Base-by-base conservation (phyloP, 2,113 vertebrate species). In the Acanthochromis polyacanthus region DNA sequence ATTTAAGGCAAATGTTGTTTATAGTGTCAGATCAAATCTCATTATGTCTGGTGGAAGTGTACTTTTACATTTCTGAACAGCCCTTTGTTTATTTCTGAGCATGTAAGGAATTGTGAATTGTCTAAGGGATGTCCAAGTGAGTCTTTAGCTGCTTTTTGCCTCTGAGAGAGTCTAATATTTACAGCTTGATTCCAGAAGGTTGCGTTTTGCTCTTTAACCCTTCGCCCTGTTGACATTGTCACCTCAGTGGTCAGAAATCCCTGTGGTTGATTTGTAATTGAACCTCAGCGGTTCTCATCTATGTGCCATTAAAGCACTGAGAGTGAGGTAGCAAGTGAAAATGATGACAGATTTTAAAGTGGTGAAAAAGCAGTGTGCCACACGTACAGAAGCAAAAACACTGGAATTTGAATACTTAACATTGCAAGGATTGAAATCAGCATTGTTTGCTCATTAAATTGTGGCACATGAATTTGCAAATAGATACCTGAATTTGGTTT, bases 231-330 rank as follows among this genome's bases (percentile, higher is more conserved):
- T 82, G 74, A 87, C 82, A 74, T 89, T 87, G 28, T 48, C 84
- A 85, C 65, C 59, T 53, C 17, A 2, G 65, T 78, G 82, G 82
- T 76, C 61, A 75, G 50, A 60, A 60, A 81, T 55, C 45, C 78
- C 30, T 71, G 20, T 30, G 81, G 52, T 81, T 78, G 67, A 76
- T 86, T 69, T 78, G 66, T 73, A 78, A 89, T 83, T 89, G 62
- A 71, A 75, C 56, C 53, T 28, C 16, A 45, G 56, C 0, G 4
- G 36, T 80, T 82, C 78, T 81, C 74, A 74, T 12, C 62, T 51
- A 65, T 45, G 67, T 78, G 74, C 16, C 25, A 80, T 30, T 20
- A 43, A 50, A 36, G 7, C 32, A 0, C 60, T 15, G 55, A 61
- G 12, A 40, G 20, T 16, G 61, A 53, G 30, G 67, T 51, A 36